A percentile compares a stretch with the other conserved stretches of the same genome.
phyloP scores from a whole-genome alignment of 2,888 invertebrate genomes.

The Patella pellucida region DNA sequence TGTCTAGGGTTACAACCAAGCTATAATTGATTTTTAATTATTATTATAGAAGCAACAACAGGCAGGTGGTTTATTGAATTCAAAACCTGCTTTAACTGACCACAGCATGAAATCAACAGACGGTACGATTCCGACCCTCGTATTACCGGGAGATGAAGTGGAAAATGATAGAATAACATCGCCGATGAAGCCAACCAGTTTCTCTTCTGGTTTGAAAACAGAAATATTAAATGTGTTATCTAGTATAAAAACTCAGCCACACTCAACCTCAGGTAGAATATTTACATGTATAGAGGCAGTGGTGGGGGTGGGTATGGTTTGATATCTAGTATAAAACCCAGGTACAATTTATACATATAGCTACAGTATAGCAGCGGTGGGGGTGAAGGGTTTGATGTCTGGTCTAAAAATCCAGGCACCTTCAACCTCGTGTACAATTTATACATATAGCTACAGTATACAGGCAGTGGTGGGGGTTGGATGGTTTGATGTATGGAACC shows the following conservation, averaged over 20 bases:
- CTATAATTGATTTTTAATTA: no score
- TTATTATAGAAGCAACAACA: background rate
- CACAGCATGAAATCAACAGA: background rate
- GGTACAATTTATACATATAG: no score
- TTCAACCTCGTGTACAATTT: no score
- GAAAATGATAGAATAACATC: background rate
- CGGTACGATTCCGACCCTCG: background rate
- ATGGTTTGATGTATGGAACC: no score
- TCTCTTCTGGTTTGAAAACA: background rate
- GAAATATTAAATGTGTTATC: conserved; percentile 9
- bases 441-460: background rate
- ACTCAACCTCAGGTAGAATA: background rate
- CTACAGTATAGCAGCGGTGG: no score
- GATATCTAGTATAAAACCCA: background rate
- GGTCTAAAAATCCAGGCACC: no score
- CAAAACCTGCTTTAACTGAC: background rate
- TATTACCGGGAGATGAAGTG: background rate
- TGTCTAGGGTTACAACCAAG: no score
- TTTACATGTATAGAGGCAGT: background rate
- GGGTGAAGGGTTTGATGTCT: no score
- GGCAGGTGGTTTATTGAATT: background rate
- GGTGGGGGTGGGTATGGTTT: background rate
- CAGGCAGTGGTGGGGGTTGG: no score
- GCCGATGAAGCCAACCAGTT: background rate
- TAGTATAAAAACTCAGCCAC: conserved; percentile 6